Base-by-base conservation (phyloP, 2,797 vertebrate genomes). In the Sylvilagus floridanus region DNA sequence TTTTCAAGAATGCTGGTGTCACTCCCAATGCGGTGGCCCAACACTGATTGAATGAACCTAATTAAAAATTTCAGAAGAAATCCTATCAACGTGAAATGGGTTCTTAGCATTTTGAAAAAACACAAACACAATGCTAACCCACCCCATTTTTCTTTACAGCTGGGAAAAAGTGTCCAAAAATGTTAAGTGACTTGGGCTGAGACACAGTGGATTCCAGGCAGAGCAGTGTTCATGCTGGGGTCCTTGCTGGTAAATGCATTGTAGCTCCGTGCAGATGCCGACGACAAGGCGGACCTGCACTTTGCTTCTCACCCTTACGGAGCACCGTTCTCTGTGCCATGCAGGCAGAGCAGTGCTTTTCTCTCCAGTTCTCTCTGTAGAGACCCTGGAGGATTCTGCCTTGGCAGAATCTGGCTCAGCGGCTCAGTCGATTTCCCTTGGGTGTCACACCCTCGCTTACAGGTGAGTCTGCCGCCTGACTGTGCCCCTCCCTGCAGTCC, bases 81-180 rank as follows among this genome's bases (percentile, higher is more conserved):
- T 89, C 81, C 10, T 57, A 63, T 66, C 62, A n/a, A 32, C 5
- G 37, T 4, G 84, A 17, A 71, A 30, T 37, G 42, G 4, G 60
- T 65, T 90, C 7, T 1, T 37, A 60, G 5, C 35, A 28, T 66
- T 54, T 82, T 86, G 60, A 30, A 52, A 65, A 84, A 0, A 19
- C 22, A 19, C 16, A 87, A 42, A 89, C 26, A 19, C 4, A 84
- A 22, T 42, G 42, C 42, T 42, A 8, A 42, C 88, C 62, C 2
- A 78, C 28, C 7, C 24, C 4, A 91, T 89, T 77, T 66, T 14
- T 60, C 4, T 85, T 78, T 69, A 85, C 10, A 82, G 14, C 54
- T 87, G n/a, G 60, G 60, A 35, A 91, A 90, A 96, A 60, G 37
- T 47, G 21, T 86, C 22, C 19, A 95, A 93, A 94, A 88, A 88